Evolutionary conservation across 2,888 invertebrate species (phyloP).

Genomic region (Epistrophe eligans): DNA sequence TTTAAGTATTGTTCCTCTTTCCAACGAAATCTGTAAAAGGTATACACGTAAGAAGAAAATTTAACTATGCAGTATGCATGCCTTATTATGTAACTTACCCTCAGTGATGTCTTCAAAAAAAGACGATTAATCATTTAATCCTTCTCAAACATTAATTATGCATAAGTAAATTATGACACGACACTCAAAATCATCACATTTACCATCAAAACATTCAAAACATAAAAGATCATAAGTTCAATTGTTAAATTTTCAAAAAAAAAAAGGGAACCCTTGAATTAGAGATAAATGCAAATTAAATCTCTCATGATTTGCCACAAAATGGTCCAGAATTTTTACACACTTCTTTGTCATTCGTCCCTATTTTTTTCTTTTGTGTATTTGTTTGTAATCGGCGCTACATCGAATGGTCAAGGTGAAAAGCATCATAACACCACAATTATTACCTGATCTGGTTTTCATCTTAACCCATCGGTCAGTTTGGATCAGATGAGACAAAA

Average conservation of each 20-base stretch:
- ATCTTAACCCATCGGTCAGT: slow-evolving; percentile 71
- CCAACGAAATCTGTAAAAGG: not conserved
- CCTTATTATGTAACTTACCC: not conserved
- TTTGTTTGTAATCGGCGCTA: not conserved
- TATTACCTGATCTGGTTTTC: slow-evolving; percentile 71
- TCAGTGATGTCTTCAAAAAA: not conserved
- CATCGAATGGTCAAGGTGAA: slow-evolving; percentile 56
- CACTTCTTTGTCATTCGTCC: slow-evolving; percentile 31
- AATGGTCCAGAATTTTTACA: slow-evolving; percentile 63
- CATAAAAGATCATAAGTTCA: slow-evolving; percentile 58
- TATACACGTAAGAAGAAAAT: not conserved
- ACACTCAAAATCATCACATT: slow-evolving; percentile 55
- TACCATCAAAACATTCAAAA: slow-evolving; percentile 50
- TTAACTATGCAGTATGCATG: not conserved
- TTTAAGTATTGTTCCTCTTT: not conserved
- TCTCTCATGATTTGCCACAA: slow-evolving; percentile 41
- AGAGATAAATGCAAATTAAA: slow-evolving; percentile 24
- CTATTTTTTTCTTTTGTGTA: not conserved
- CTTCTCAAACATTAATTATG: slow-evolving; percentile 42
- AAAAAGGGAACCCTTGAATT: not conserved
- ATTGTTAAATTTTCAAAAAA: slow-evolving; percentile 5
- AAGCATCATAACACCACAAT: slow-evolving; percentile 32
- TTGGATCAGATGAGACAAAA: slow-evolving; percentile 16
- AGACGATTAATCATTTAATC: slow-evolving; percentile 50
- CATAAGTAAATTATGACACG: not conserved